phyloP scores from a whole-genome alignment of 2,113 vertebrate genomes.

The Neopipo cinnamomea region DNA sequence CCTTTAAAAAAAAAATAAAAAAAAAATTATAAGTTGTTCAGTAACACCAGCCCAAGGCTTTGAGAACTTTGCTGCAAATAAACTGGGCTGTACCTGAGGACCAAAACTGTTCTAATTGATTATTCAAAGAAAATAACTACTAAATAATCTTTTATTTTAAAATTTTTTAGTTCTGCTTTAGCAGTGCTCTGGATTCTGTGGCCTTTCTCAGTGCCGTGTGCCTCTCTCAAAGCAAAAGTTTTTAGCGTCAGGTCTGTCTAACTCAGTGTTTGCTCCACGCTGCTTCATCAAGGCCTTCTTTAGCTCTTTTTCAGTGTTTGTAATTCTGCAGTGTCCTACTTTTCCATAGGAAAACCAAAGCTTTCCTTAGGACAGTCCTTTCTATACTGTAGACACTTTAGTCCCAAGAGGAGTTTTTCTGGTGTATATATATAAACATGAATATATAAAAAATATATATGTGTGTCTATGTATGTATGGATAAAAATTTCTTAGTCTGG shows the following conservation, averaged over 20 bases:
- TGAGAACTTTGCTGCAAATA: neutral
- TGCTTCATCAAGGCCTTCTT: neutral
- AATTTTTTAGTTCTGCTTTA: neutral
- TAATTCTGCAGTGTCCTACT: neutral
- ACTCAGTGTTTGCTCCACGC: neutral
- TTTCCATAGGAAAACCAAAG: neutral
- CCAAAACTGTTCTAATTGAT: neutral
- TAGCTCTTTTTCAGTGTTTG: neutral
- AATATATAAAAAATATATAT: fast-evolving
- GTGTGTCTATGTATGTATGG: neutral
- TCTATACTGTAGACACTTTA: neutral
- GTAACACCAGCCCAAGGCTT: neutral
- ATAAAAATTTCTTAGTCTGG: neutral
- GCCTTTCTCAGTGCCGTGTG: neutral
- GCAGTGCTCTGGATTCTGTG: neutral
- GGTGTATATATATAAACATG: too few relatives aligned
- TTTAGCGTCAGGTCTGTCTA: neutral
- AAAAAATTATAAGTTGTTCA: neutral
- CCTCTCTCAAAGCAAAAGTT: neutral
- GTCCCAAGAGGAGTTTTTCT: neutral
- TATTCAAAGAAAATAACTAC: neutral
- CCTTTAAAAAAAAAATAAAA: neutral
- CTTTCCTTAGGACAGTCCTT: neutral
- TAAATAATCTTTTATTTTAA: neutral
- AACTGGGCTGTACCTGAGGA: neutral